Evolutionary conservation across 2,797 vertebrate species (phyloP), one percentile per base, ranked within the genome.

Genomic region (Gadopsis marmoratus): DNA sequence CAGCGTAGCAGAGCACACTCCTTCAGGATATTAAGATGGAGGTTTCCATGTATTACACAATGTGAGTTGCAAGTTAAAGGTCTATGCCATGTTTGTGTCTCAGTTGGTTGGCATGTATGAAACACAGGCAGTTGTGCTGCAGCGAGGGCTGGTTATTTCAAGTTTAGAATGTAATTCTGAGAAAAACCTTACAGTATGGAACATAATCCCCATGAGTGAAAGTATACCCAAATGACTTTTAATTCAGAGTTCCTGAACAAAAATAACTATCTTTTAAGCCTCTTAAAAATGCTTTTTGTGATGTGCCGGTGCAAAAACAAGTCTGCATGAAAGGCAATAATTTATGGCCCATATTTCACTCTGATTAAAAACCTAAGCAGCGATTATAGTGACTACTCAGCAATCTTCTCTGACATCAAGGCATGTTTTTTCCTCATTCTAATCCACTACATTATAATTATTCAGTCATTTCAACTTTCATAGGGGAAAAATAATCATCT

Each of bases 371-470:
- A 95, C 93, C 94, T 93, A 95, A 95, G 94, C 92, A 90, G 89
- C 93, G 94, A 96, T 95, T 95, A 95, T 93, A 93, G 91, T 92
- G 93, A 95, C 93, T 92, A 93, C 92, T 94, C 90, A 88, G 91
- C 94, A 95, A 95, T 95, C 95, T 95, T 94, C 91, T 94, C 93
- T 93, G 92, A 95, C 93, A 95, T 95, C 91, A 93, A 94, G 91
- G 88, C 92, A 91, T 95, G 92, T 89, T 91, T 93, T 89, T 88
- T 79, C 87, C 90, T 90, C 90, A 89, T 93, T 95, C 95, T 95
- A 95, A 96, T 95, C 94, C 88, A 90, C 92, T 93, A 93, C 92
- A 93, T 95, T 95, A 95, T 95, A 96, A 96, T 96, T 95, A 95
- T 94, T 95, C 89, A 89, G 91, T 93, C 92, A 92, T 94, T 94